phyloP scores from a whole-genome alignment of 2,888 invertebrate species.

The Heliconius ismenius region DNA sequence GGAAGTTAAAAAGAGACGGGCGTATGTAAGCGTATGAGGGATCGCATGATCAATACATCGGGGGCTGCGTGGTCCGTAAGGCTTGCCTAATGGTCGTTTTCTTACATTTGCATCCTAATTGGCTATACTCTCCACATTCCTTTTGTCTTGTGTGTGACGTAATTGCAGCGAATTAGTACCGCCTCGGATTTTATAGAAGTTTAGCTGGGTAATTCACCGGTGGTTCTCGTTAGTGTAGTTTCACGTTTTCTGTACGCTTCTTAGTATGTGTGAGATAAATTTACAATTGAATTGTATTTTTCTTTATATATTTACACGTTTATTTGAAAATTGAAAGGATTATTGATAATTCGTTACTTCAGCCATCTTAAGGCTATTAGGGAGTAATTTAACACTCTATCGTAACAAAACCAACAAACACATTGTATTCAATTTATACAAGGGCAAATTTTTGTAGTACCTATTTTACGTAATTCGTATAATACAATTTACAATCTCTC shows the following conservation, averaged over 20 bases:
- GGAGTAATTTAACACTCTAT: neutral
- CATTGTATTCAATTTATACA: neutral
- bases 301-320: neutral
- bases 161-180: conserved; percentile 67
- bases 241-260: conserved; percentile 9
- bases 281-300: neutral
- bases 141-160: conserved; percentile 70
- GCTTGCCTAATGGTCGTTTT: conserved; percentile 75
- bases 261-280: neutral
- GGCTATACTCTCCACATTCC: conserved; percentile 62
- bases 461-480: no score
- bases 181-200: conserved; percentile 51
- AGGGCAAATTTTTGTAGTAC: neutral
- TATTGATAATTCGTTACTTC: neutral
- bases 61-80: conserved; percentile 58
- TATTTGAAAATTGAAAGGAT: neutral
- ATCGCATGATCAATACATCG: conserved; percentile 76
- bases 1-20: conserved; percentile 80
- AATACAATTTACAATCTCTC: no score
- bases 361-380: neutral
- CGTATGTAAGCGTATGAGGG: conserved; percentile 78
- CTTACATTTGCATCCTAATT: conserved; percentile 82
- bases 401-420: no score
- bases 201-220: conserved; percentile 39
- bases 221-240: conserved; percentile 31